Evolutionary conservation across 1,140 invertebrate species (phyloP).

Genomic region (Cydia pomonella): DNA sequence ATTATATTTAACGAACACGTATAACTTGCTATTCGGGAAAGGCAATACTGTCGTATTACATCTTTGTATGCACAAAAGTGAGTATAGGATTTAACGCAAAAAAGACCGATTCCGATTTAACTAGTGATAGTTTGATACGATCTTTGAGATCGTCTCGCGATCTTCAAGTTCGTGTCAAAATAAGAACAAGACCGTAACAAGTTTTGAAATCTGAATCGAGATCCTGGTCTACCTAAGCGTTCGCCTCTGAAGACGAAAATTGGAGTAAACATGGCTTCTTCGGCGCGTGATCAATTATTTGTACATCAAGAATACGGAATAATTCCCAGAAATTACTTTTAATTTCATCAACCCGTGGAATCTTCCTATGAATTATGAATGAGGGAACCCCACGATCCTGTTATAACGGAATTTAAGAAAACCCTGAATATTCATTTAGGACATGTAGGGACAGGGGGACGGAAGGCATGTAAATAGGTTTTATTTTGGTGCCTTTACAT

Average conservation of each 20-base stretch:
- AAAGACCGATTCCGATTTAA: too few species aligned
- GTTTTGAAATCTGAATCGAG: too few species aligned
- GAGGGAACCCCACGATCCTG: conserved; percentile 36
- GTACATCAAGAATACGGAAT: neutral
- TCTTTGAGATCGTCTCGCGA: too few species aligned
- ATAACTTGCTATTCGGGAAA: too few species aligned
- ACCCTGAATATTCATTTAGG: neutral
- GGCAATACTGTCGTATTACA: too few species aligned
- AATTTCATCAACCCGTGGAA: conserved; percentile 44
- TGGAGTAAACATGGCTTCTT: neutral
- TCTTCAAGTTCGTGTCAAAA: too few species aligned
- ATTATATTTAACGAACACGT: too few species aligned
- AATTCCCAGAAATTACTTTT: conserved; percentile 36
- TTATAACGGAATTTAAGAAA: conserved; percentile 32
- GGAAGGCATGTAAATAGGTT: neutral
- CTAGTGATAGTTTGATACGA: too few species aligned
- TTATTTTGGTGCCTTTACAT: neutral
- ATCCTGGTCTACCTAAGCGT: too few species aligned
- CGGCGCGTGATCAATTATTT: neutral
- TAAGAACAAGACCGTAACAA: too few species aligned
- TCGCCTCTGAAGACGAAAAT: neutral
- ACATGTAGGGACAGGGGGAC: neutral
- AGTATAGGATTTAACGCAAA: too few species aligned
- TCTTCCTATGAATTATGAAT: conserved; percentile 45
- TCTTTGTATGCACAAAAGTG: too few species aligned